Conservation (phyloP, 2,888 invertebrate genomes). For the Nymphalis polychloros region DNA sequence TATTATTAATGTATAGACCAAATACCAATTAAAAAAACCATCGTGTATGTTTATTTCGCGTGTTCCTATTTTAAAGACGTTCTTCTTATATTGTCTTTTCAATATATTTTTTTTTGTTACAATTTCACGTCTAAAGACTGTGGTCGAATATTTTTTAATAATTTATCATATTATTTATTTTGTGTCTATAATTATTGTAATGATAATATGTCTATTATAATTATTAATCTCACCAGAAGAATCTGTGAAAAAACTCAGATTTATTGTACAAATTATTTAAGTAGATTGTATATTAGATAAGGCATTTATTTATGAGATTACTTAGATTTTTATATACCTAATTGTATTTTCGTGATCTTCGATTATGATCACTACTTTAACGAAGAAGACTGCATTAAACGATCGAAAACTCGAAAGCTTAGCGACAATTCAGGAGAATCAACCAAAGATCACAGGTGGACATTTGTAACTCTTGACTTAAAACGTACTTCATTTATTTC, state of each 20-base stretch:
- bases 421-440: conserved; percentile 42
- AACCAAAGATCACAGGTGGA: conserved; percentile 16
- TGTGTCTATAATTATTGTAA: conserved; percentile 65
- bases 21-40: conserved; percentile 54
- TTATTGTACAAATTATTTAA: conserved; percentile 80
- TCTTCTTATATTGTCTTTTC: conserved; percentile 56
- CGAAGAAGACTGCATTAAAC: conserved; percentile 75
- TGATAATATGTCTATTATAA: conserved; percentile 62
- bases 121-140: conserved; percentile 74
- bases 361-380: conserved; percentile 53
- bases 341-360: conserved; percentile 77
- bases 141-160: conserved; percentile 67
- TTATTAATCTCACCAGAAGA: conserved; percentile 64
- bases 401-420: conserved; percentile 54
- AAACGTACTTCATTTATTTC: neutral
- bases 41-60: conserved; percentile 50
- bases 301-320: conserved; percentile 80
- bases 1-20: conserved; percentile 48
- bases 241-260: conserved; percentile 64
- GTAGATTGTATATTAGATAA: conserved; percentile 65
- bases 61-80: conserved; percentile 77
- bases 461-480: neutral
- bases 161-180: conserved; percentile 78
- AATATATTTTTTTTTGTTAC: conserved; percentile 56
- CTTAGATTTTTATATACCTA: conserved; percentile 67